A percentile compares a stretch with the other conserved stretches of the same genome.
phyloP scores from a whole-genome alignment of 2,113 vertebrate genomes.

The Nothoprocta pentlandii region DNA sequence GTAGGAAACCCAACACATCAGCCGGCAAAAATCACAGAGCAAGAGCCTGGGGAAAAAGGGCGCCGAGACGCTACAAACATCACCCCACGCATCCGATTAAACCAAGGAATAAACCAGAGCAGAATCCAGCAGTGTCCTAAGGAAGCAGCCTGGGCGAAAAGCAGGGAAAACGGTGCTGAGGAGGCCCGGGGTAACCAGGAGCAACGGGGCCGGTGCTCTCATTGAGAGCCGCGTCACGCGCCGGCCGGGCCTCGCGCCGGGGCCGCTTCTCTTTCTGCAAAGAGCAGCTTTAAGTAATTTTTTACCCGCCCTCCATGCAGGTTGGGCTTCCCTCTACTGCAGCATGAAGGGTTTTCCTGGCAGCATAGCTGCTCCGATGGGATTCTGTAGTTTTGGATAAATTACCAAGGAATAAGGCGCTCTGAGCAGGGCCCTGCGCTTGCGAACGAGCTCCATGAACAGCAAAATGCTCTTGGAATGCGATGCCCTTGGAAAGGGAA shows the following conservation, averaged over 20 bases:
- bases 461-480: neutral
- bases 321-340: neutral
- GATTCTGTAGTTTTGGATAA: neutral
- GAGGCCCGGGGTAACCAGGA: slow-evolving; percentile 49
- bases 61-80: rapidly evolving
- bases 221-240: slow-evolving; percentile 50
- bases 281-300: neutral
- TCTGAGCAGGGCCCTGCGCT: neutral
- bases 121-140: too few relatives aligned
- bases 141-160: neutral
- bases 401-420: neutral
- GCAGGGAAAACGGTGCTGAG: neutral
- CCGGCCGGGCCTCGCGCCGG: neutral
- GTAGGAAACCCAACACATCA: neutral
- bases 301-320: neutral
- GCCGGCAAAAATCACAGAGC: neutral
- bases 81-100: rapidly evolving
- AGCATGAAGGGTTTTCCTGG: neutral
- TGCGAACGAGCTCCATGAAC: neutral
- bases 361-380: neutral
- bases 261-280: neutral
- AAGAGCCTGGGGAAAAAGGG: neutral
- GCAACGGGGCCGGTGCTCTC: slow-evolving; percentile 45
- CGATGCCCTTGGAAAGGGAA: rapidly evolving
- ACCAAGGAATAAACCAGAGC: too few relatives aligned